phyloP scores from a whole-genome alignment of 2,113 vertebrate genomes.

The Charadrius vociferus region DNA sequence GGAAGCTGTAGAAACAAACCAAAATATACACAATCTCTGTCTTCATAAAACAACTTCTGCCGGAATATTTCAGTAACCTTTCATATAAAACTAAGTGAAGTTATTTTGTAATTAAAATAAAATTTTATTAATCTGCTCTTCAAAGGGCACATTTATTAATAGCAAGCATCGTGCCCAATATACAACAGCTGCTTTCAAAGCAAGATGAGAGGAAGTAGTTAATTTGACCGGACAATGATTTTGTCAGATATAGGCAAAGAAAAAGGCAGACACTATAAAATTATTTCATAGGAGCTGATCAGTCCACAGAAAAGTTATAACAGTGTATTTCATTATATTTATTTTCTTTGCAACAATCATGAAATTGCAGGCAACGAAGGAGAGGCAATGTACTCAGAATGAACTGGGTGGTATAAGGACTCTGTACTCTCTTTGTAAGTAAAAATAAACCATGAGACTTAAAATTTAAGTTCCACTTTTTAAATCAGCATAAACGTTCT shows the following conservation, averaged over 20 bases:
- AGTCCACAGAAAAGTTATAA: not conserved
- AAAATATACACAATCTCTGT: not conserved
- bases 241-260: not conserved
- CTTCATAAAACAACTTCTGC: not conserved
- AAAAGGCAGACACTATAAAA: not conserved
- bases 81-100: not conserved
- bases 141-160: not conserved
- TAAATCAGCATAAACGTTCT: not conserved
- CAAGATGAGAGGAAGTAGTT: not conserved
- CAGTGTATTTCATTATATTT: not conserved
- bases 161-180: not conserved
- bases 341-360: conserved; percentile 36
- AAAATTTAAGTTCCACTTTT: not conserved
- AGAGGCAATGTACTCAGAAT: conserved; percentile 17
- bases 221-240: not conserved
- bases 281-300: not conserved
- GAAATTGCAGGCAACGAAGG: conserved; percentile 19
- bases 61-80: not conserved
- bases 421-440: not conserved
- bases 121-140: not conserved
- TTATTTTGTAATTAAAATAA: not conserved
- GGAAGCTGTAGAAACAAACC: not conserved
- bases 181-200: not conserved
- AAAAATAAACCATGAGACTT: not conserved
- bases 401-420: conserved; percentile 31